Percentiles rank a stretch among this genome's conserved stretches.
phyloP scores from a whole-genome alignment of 1,140 invertebrate species.

The Platyscapa corneri region DNA sequence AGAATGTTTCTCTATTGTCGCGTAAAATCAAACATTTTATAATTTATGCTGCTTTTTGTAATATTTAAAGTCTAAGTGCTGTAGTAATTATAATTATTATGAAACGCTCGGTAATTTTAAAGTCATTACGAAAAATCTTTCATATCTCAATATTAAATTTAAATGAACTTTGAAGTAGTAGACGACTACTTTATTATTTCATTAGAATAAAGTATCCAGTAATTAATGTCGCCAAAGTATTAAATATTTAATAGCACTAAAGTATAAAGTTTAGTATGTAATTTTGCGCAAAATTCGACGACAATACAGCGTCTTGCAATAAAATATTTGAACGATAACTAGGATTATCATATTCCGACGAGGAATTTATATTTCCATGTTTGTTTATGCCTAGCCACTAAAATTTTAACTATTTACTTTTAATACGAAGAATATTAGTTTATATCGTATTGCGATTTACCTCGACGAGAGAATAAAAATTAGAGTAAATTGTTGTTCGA shows the following conservation, averaged over 20 bases:
- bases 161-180: neutral
- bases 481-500: no score
- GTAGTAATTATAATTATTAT: neutral
- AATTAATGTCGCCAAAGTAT: conserved; percentile 19
- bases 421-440: no score
- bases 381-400: no score
- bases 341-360: neutral
- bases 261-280: conserved; percentile 12
- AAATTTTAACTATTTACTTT: no score
- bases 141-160: neutral
- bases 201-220: conserved; percentile 21
- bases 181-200: neutral
- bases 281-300: conserved; percentile 5
- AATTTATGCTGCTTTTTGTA: neutral
- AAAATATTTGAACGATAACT: conserved; percentile 1
- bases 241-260: conserved; percentile 26
- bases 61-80: conserved; percentile 1
- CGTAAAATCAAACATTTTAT: neutral
- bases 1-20: neutral
- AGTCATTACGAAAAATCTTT: conserved; percentile 9
- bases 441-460: no score
- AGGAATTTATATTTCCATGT: no score
- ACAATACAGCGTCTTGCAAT: neutral
- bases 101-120: conserved; percentile 7
- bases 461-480: no score